Percentiles rank a stretch among this genome's conserved stretches.
Conservation (phyloP, 2,888 invertebrate species). For the Spisula solida region DNA sequence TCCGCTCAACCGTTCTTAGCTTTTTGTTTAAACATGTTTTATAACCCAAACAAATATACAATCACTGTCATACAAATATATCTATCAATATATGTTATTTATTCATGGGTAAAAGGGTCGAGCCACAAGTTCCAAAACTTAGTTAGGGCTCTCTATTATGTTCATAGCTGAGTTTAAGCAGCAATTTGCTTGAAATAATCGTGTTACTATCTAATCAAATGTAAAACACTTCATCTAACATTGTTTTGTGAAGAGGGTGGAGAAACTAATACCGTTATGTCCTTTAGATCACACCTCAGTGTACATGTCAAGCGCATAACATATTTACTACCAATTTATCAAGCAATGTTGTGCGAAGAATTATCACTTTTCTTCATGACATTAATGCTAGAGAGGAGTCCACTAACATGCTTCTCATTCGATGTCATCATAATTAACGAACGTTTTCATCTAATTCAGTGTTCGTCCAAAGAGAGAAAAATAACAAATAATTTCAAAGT, state of each 20-base stretch:
- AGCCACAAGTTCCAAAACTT: no score
- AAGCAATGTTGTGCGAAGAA: not conserved
- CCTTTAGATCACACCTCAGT: not conserved
- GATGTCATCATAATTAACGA: constrained; percentile 1
- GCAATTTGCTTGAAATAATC: no score
- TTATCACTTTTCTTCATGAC: not conserved
- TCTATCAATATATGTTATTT: not conserved
- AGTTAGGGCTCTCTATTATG: no score
- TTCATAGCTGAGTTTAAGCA: no score
- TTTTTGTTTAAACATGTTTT: not conserved
- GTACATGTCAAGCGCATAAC: not conserved
- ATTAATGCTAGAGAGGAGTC: not conserved
- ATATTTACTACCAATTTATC: constrained; percentile 7
- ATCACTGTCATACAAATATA: no score
- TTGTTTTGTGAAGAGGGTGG: not conserved
- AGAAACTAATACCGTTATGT: not conserved
- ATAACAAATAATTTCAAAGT: not conserved
- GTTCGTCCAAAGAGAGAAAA: not conserved
- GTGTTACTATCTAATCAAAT: no score
- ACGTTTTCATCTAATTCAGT: not conserved
- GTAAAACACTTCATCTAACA: no score
- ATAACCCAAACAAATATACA: not conserved
- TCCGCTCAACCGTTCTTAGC: no score
- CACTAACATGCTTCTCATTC: not conserved
- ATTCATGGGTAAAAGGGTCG: no score